A percentile compares a stretch with the other conserved stretches of the same genome.
Evolutionary conservation across 2,888 invertebrate genomes (phyloP).

Genomic region (Protophormia terraenovae): DNA sequence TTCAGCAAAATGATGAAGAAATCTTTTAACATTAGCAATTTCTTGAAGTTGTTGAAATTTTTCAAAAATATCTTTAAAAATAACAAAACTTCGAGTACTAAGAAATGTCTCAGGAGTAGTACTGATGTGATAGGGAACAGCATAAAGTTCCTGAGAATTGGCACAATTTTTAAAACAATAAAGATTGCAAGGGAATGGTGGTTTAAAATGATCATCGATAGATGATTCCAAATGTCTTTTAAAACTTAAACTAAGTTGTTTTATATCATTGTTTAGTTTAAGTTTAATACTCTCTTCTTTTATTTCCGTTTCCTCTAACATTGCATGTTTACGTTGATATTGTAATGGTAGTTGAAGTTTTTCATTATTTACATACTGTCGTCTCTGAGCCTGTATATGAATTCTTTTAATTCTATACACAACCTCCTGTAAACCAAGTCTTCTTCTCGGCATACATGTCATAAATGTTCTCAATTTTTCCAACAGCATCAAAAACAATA

Average conservation of each 20-base stretch:
- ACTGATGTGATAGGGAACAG: conserved; percentile 70
- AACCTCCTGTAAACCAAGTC: not conserved
- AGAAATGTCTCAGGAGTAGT: conserved; percentile 18
- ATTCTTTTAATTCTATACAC: conserved; percentile 35
- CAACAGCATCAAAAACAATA: conserved; percentile 71
- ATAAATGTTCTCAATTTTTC: conserved; percentile 72
- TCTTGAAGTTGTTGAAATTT: conserved; percentile 69
- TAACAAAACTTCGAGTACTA: conserved; percentile 67
- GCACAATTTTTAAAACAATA: conserved; percentile 71
- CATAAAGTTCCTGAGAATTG: conserved; percentile 70
- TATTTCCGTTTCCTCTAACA: not conserved
- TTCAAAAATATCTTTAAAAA: conserved; percentile 70
- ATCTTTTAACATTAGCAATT: conserved; percentile 38
- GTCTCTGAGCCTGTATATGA: not conserved
- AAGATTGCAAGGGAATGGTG: conserved; percentile 64
- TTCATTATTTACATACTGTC: not conserved
- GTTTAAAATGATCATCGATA: not conserved
- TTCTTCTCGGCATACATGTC: not conserved
- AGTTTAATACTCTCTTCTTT: not conserved
- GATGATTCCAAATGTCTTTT: not conserved
- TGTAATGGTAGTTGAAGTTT: conserved; percentile 9
- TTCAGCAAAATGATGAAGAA: conserved; percentile 14
- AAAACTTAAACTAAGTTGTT: not conserved
- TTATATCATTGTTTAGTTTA: not conserved
- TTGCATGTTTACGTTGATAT: conserved; percentile 6